A percentile compares a stretch with the other conserved stretches of the same genome.
Evolutionary conservation across 2,113 vertebrate species (phyloP).

Genomic region (Catagonus wagneri): DNA sequence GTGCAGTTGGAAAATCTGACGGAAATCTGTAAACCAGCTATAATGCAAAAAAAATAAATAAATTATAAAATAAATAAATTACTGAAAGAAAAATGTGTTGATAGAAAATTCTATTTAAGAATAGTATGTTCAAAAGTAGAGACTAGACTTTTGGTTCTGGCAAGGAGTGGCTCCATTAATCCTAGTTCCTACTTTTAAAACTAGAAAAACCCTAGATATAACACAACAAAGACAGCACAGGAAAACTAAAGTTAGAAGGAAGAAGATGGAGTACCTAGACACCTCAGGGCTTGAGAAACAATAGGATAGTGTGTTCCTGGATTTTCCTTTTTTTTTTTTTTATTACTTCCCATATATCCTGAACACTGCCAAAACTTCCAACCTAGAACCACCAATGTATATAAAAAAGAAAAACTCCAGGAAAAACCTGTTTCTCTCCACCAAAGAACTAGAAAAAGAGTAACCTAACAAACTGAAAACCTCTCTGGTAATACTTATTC

Average conservation of each 20-base stretch:
- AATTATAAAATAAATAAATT: too few relatives aligned
- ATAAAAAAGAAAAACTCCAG: not conserved
- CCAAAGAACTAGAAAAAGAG: not conserved
- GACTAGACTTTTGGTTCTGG: not conserved
- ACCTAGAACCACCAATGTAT: not conserved
- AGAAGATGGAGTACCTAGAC: not conserved
- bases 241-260: not conserved
- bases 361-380: not conserved
- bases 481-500: not conserved
- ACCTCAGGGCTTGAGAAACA: not conserved
- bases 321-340: not conserved
- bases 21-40: too few relatives aligned
- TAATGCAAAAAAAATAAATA: too few relatives aligned
- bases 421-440: not conserved
- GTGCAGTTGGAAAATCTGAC: too few relatives aligned
- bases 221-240: not conserved
- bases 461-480: not conserved
- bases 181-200: not conserved
- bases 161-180: not conserved
- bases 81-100: not conserved
- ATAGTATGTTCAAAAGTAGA: not conserved
- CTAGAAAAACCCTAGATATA: too few relatives aligned
- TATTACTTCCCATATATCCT: not conserved
- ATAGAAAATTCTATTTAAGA: not conserved
- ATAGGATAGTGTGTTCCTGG: not conserved